Percentiles rank a stretch among this genome's conserved stretches.
Conservation (phyloP, 2,113 vertebrate species). For the Siniperca knerii region DNA sequence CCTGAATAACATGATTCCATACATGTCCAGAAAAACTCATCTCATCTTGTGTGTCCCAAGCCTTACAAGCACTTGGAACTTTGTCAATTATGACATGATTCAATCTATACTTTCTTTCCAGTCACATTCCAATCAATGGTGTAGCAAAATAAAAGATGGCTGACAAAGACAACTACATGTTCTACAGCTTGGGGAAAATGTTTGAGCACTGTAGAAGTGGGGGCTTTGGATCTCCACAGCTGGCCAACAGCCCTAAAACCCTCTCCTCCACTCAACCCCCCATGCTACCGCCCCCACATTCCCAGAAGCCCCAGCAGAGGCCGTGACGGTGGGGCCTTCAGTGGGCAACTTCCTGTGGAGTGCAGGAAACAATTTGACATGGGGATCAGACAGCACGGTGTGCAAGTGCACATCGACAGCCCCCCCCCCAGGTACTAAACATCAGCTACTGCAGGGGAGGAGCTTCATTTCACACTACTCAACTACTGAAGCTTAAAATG, state of each 20-base stretch:
- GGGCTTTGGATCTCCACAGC: slow-evolving; percentile 72
- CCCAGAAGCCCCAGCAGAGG: slow-evolving; percentile 75
- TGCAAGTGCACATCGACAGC: slow-evolving; percentile 50
- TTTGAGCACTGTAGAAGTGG: slow-evolving; percentile 54
- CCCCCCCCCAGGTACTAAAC: neutral
- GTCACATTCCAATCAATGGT: neutral
- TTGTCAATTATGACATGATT: neutral
- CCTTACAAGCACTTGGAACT: neutral
- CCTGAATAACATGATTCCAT: neutral
- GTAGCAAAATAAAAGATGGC: slow-evolving; percentile 4
- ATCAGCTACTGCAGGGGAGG: slow-evolving; percentile 28
- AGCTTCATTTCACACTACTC: neutral
- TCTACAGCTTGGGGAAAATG: slow-evolving; percentile 42
- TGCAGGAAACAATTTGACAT: slow-evolving; percentile 84
- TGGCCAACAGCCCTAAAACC: slow-evolving; percentile 65
- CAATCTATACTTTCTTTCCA: too few species aligned
- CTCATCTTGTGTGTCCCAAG: neutral
- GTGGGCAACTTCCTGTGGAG: slow-evolving; percentile 79
- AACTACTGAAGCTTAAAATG: slow-evolving; percentile 2
- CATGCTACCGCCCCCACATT: slow-evolving; percentile 67
- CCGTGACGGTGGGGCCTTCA: slow-evolving; percentile 70
- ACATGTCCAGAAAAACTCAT: neutral
- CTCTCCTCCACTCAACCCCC: slow-evolving; percentile 16
- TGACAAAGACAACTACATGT: neutral
- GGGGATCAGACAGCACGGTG: slow-evolving; percentile 79